phyloP scores from a whole-genome alignment of 2,888 invertebrate genomes.

The Teleogryllus oceanicus region DNA sequence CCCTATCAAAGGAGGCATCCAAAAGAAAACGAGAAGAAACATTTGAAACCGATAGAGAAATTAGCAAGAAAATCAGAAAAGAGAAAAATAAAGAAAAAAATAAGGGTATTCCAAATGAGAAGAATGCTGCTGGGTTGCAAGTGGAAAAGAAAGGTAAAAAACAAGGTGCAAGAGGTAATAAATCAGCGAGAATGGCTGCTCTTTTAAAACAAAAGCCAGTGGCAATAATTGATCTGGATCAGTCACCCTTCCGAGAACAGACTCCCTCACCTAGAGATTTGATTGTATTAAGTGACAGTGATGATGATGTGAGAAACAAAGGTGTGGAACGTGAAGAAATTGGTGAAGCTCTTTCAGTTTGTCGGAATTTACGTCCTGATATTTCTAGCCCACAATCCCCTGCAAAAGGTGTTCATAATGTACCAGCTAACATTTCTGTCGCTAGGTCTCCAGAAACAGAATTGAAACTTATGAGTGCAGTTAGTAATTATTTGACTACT shows the following conservation, averaged over 20 bases:
- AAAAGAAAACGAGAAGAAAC: conserved; percentile 42
- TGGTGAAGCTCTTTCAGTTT: conserved; percentile 22
- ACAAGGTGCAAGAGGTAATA: conserved; percentile 40
- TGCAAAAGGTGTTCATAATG: conserved; percentile 29
- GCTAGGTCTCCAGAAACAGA: conserved; percentile 39
- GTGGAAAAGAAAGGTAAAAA: conserved; percentile 37
- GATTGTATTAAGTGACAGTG: conserved; percentile 80
- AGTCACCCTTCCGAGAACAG: conserved; percentile 79
- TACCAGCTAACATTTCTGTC: conserved; percentile 35
- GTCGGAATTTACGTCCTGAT: conserved; percentile 28
- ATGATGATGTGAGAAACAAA: conserved; percentile 47
- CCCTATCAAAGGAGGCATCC: conserved; percentile 26
- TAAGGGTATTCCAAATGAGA: conserved; percentile 44
- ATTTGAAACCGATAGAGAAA: conserved; percentile 41
- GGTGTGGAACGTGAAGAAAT: conserved; percentile 28
- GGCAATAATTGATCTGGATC: conserved; percentile 80
- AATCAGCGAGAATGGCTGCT: conserved; percentile 44
- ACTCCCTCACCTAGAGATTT: conserved; percentile 76
- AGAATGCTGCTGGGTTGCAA: conserved; percentile 25
- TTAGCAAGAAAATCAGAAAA: conserved; percentile 45
- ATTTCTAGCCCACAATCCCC: conserved; percentile 33
- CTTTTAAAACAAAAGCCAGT: conserved; percentile 64
- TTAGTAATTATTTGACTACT: conserved; percentile 43
- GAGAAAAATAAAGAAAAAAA: conserved; percentile 47
- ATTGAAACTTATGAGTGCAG: conserved; percentile 32